Conservation (phyloP, 2,113 vertebrate species). For the Lasiurus cinereus region DNA sequence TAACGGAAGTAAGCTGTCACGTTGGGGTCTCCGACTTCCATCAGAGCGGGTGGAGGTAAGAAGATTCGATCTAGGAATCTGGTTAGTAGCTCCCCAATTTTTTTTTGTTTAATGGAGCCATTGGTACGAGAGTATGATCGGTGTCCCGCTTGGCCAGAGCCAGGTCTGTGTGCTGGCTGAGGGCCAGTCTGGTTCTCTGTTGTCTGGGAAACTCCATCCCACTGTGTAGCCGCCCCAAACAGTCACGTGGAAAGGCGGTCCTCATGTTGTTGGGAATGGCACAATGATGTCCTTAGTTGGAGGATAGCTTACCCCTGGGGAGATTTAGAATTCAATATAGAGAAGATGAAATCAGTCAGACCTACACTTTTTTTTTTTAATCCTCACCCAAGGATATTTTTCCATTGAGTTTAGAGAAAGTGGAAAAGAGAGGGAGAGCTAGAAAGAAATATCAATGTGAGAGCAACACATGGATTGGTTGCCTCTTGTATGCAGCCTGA, state of each 20-base stretch:
- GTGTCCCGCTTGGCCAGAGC: neutral
- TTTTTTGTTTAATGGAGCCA: neutral
- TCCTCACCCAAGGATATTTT: no score
- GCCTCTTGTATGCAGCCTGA: no score
- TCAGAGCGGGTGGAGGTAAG: accelerated
- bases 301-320: neutral
- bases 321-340: neutral
- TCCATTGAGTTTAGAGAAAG: no score
- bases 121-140: neutral
- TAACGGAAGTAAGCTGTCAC: neutral
- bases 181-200: neutral
- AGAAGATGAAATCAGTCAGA: neutral
- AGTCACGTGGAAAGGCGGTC: neutral
- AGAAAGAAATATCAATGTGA: no score
- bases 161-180: neutral
- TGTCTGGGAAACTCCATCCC: neutral
- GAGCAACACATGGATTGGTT: no score
- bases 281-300: neutral
- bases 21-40: neutral
- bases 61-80: neutral
- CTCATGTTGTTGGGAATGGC: neutral
- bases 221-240: neutral
- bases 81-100: no score
- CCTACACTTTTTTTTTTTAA: no score
- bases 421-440: no score